A percentile compares a stretch with the other conserved stretches of the same genome.
Evolutionary conservation across 2,888 invertebrate genomes (phyloP).

Genomic region (Syrista parreyssii): DNA sequence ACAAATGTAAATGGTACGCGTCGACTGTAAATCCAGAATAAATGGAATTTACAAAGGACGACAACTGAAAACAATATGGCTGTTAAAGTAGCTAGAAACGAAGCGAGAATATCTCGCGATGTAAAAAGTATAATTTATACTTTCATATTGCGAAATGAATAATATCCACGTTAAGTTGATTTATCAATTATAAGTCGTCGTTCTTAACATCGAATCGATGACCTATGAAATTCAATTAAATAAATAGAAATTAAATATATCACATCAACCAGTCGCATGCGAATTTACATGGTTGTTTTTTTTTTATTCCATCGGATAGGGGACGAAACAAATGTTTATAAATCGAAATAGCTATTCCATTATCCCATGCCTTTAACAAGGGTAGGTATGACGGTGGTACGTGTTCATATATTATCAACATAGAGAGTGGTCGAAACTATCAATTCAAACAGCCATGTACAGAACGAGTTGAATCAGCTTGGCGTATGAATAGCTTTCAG

Average conservation of each 20-base stretch:
- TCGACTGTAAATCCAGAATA: background rate
- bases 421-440: background rate
- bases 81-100: too few species aligned
- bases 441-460: background rate
- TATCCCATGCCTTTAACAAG: constrained; percentile 46
- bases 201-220: too few species aligned
- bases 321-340: constrained; percentile 41
- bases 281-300: background rate
- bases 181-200: background rate
- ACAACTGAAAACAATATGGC: background rate
- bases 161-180: background rate
- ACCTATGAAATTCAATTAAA: background rate
- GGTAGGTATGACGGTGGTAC: background rate
- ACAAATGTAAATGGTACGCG: background rate
- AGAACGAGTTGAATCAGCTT: background rate
- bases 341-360: constrained; percentile 50
- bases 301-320: background rate
- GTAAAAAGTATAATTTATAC: background rate
- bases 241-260: background rate
- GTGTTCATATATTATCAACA: constrained; percentile 32
- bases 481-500: background rate
- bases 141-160: background rate
- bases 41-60: background rate
- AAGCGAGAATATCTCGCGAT: too few species aligned
- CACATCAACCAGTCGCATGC: background rate